These are phyloP conservation scores for Willisornis vidua DNA, from an alignment of 2,113 vertebrate genomes.

Conservation along the genomic window DNA sequence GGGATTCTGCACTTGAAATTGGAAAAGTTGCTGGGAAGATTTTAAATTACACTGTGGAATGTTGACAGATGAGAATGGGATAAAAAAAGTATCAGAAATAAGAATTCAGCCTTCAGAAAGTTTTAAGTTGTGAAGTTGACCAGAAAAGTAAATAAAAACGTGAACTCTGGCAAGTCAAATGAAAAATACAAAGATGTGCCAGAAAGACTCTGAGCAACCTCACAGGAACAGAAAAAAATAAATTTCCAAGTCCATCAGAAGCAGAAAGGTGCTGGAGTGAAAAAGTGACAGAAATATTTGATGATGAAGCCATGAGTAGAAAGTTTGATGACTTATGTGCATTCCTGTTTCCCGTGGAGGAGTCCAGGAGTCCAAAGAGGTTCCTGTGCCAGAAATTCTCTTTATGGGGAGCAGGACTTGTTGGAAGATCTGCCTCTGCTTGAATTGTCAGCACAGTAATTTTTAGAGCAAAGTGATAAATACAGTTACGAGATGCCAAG, in stretches of 20 bases:
- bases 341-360: neutral
- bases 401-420: neutral
- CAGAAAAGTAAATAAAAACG: neutral
- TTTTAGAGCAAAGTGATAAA: conserved; percentile 16
- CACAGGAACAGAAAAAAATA: neutral
- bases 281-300: conserved; percentile 2
- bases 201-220: neutral
- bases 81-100: conserved; percentile 33
- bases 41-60: conserved; percentile 44
- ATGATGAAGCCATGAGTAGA: neutral
- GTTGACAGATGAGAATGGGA: conserved; percentile 53
- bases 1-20: neutral
- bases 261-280: neutral
- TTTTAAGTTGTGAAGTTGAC: conserved; percentile 7
- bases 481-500: conserved; percentile 5
- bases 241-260: neutral
- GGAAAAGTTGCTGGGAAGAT: conserved; percentile 22
- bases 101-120: conserved; percentile 42
- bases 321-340: neutral
- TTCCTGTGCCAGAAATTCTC: neutral
- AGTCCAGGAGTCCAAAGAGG: neutral
- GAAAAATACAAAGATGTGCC: neutral
- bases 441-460: conserved; percentile 2
- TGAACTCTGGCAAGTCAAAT: conserved; percentile 7
- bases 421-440: neutral